Base-by-base conservation (phyloP, 2,797 vertebrate species). In the Schizothorax lantsangensis region DNA sequence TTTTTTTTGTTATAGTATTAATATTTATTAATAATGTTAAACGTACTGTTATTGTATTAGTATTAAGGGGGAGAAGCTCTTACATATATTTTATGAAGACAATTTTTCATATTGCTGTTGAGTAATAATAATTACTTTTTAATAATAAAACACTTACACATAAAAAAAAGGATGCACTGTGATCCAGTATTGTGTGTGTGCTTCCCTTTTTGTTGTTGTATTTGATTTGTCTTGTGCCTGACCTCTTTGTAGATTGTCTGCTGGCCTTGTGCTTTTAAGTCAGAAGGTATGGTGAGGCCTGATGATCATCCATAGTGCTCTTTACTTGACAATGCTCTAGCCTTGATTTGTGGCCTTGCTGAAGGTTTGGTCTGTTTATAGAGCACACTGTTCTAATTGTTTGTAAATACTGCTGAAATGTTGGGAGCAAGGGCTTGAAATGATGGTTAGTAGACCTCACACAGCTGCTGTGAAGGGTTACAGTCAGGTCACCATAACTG, bases 401-500 rank as follows among this genome's bases (percentile, higher is more conserved):
- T 78, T 23, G 83, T 84, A 84, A 84, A 84, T 54, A 68, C 45
- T 8, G 19, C 30, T 23, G 8, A n/a, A 75, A 52, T 66, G 5
- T 36, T 54, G 64, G 14, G 38, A 40, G 47, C 30, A 57, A 43
- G 52, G 49, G 43, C 19, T 23, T 38, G 43, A 49, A 43, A 62
- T 74, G 33, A 74, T 66, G 40, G 71, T 64, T 30, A 12, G 17
- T 21, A 17, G 8, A 71, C 23, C 15, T 68, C 74, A 66, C 1
- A 30, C 40, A 49, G 21, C 73, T 85, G n/a, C 36, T 45, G 15
- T 62, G 40, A 43, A 30, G 36, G 83, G 73, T 78, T 78, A 40
- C 3, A 54, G 57, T 52, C 66, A 85, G 83, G 62, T 88, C 87
- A 74, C 49, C 72, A 64, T 85, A 52, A 73, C 54, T 80, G 62